Conservation (phyloP, 1,140 invertebrate genomes). For the Rhyzopertha dominica region DNA sequence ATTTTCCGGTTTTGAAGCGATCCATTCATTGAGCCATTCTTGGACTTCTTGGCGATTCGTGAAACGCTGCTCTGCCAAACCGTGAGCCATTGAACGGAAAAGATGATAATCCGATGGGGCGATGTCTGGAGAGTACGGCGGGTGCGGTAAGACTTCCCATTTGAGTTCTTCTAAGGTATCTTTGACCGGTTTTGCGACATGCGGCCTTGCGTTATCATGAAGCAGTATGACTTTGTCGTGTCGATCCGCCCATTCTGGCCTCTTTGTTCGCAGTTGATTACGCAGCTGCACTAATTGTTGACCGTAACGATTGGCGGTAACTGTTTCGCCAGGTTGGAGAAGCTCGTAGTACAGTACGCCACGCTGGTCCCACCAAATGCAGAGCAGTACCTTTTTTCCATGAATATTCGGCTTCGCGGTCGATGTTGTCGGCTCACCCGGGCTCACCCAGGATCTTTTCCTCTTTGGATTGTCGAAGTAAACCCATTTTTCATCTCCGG, state of each 20-base stretch:
- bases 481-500: constrained; percentile 18
- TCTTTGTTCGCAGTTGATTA: constrained; percentile 7
- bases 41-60: no score
- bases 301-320: constrained; percentile 23
- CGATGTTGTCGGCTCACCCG: constrained; percentile 21
- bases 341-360: constrained; percentile 30
- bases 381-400: constrained; percentile 25
- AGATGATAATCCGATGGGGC: constrained; percentile 7
- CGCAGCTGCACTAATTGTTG: no score
- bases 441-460: constrained; percentile 23
- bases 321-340: constrained; percentile 25
- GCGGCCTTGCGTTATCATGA: constrained; percentile 22
- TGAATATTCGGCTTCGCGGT: constrained; percentile 18
- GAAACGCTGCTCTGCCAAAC: no score
- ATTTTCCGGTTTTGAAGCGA: no score
- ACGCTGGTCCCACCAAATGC: constrained; percentile 28
- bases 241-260: constrained; percentile 11
- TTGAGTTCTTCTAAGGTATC: constrained; percentile 18
- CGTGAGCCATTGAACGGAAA: constrained; percentile 4
- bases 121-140: constrained; percentile 12
- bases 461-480: constrained; percentile 22
- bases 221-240: constrained; percentile 20
- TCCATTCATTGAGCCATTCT: no score
- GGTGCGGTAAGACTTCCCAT: constrained; percentile 22
- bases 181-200: constrained; percentile 28